Evolutionary conservation across 2,113 vertebrate genomes (phyloP), one percentile per base, ranked within the genome.

Genomic region (Grammomys dolichurus): DNA sequence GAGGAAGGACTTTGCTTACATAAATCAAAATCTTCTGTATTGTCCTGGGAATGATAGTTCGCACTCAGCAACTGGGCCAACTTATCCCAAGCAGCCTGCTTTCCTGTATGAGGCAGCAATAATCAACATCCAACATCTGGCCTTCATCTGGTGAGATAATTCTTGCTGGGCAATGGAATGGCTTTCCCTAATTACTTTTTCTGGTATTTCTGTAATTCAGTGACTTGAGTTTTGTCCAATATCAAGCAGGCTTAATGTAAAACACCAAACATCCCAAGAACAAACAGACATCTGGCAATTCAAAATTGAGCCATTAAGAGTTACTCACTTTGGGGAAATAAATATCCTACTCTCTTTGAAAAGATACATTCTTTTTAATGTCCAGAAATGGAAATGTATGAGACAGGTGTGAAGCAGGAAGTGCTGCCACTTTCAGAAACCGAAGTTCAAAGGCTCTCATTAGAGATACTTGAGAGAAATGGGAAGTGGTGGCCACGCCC

Each of bases 401-500:
- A 63, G 22, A 75, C 7, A 63, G 90, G 86, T 14, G 69, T 22
- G 46, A 87, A 96, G 24, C 20, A 36, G 43, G 36, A 40, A 86
- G 51, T 54, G 11, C 56, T 36, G 63, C 70, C 72, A 70, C 36
- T 90, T 90, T 96, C 72, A 94, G 56, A 82, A 58, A 91, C 24
- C 69, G 22, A 93, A 90, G 73, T 80, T 69, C 90, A 95, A 87
- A 87, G 89, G 75, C 63, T 94, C n/a, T 86, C 89, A 78, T 87
- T 95, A 92, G 85, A 31, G 75, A 67, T 24, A 56, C 72, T 43
- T 24, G 72, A 9, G n/a, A 75, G 72, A 43, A 20, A 10, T 4
- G 9, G 20, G 20, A 8, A 43, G 72, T 12, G n/a, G n/a, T 43
- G 72, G n/a, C n/a, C 20, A 43, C 1, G 20, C 20, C n/a, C 43